Conservation (phyloP, 2,113 vertebrate genomes). For the Antechinus stuartii region DNA sequence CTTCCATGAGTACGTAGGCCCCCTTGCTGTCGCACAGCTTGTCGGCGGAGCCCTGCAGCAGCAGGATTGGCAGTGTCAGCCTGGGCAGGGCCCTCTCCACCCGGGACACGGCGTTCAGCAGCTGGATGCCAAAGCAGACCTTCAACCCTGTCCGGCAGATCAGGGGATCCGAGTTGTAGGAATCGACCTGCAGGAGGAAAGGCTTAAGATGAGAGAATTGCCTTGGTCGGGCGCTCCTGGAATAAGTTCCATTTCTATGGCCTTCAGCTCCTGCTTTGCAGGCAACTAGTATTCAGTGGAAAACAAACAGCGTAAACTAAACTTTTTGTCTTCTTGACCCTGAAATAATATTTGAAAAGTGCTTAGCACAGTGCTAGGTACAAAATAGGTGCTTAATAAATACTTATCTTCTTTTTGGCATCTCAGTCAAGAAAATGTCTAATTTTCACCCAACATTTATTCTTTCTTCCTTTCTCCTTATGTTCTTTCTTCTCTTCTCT, state of each 20-base stretch:
- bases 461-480: background rate
- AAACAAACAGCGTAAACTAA: background rate
- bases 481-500: background rate
- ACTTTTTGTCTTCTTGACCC: background rate
- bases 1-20: constrained; percentile 91
- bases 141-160: constrained; percentile 90
- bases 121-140: constrained; percentile 91
- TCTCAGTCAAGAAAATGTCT: background rate
- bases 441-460: background rate
- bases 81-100: constrained; percentile 91
- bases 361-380: background rate
- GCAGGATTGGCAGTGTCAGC: constrained; percentile 92
- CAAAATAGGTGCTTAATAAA: background rate
- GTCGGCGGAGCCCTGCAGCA: constrained; percentile 93
- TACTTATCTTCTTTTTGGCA: background rate
- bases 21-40: constrained; percentile 94
- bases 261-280: background rate
- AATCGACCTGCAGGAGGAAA: constrained; percentile 87
- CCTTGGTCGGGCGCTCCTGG: background rate
- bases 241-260: background rate
- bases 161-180: constrained; percentile 90
- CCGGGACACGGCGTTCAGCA: constrained; percentile 89
- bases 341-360: background rate
- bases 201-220: background rate
- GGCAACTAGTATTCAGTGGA: background rate